These are phyloP conservation scores for Acanthosepion lycidas DNA, from an alignment of 2,888 invertebrate genomes.

Conservation along the genomic window DNA sequence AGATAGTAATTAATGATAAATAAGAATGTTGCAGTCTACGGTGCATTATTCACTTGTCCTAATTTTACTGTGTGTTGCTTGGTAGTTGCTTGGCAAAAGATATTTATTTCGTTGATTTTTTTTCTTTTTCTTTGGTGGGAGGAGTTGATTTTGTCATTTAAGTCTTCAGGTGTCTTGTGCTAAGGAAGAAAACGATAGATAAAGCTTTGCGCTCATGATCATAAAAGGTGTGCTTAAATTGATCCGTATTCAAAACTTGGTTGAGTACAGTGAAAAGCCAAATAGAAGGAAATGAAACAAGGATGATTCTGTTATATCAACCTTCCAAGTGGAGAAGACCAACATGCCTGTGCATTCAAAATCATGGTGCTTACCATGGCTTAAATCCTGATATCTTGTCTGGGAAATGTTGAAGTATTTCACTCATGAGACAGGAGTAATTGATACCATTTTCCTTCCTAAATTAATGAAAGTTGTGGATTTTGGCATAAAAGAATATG, in stretches of 20 bases:
- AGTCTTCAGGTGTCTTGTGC: background rate
- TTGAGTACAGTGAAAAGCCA: background rate
- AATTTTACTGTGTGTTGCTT: background rate
- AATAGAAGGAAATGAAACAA: background rate
- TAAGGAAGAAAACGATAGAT: background rate
- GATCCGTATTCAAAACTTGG: background rate
- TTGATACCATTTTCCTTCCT: too few relatives aligned
- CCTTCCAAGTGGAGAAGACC: background rate
- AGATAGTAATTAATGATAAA: background rate
- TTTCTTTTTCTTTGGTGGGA: background rate
- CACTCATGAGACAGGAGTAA: too few relatives aligned
- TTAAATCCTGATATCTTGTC: too few relatives aligned
- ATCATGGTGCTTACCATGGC: too few relatives aligned
- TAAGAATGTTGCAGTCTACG: background rate
- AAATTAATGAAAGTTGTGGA: too few relatives aligned
- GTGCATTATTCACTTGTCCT: background rate
- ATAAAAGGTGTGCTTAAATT: background rate
- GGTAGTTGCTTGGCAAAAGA: background rate
- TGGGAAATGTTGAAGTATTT: too few relatives aligned
- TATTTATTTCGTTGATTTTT: background rate
- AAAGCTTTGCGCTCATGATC: background rate
- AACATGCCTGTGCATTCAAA: background rate
- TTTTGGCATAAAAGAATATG: too few relatives aligned
- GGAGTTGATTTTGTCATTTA: background rate
- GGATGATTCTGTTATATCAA: background rate